Percentiles rank a stretch among this genome's conserved stretches.
Evolutionary conservation across 2,797 vertebrate species (phyloP).

Genomic region (Liasis olivaceus): DNA sequence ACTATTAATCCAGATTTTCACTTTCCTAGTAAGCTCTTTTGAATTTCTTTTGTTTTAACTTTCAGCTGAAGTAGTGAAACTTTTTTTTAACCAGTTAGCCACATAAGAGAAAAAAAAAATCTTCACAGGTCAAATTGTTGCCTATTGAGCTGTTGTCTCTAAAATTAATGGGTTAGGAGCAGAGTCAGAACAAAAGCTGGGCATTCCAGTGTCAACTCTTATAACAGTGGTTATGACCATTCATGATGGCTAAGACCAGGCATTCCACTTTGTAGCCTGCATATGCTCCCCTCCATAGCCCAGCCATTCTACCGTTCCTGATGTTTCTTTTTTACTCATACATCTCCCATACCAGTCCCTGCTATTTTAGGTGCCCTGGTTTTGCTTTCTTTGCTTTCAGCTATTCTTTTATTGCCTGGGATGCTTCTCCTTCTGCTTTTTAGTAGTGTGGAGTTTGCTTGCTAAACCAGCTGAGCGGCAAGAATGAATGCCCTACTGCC

Average conservation of each 20-base stretch:
- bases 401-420: background rate
- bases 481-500: conserved; percentile 9
- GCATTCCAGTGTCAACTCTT: background rate
- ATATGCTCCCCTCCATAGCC: background rate
- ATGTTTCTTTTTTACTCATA: background rate
- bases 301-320: background rate
- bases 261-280: background rate
- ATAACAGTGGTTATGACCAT: background rate
- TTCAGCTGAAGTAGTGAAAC: background rate
- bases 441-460: background rate
- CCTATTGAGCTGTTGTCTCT: background rate
- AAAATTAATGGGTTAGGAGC: background rate
- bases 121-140: background rate
- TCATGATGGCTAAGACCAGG: background rate
- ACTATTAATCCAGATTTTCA: background rate
- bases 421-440: background rate
- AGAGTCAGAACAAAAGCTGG: background rate
- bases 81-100: background rate
- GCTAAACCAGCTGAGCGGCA: background rate
- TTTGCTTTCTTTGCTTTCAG: background rate
- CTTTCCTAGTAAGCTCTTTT: background rate
- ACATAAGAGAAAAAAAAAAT: background rate
- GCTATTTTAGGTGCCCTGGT: background rate
- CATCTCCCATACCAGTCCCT: background rate
- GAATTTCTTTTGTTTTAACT: background rate